Conservation (phyloP, 2,113 vertebrate species). For the Heterochromis multidens region DNA sequence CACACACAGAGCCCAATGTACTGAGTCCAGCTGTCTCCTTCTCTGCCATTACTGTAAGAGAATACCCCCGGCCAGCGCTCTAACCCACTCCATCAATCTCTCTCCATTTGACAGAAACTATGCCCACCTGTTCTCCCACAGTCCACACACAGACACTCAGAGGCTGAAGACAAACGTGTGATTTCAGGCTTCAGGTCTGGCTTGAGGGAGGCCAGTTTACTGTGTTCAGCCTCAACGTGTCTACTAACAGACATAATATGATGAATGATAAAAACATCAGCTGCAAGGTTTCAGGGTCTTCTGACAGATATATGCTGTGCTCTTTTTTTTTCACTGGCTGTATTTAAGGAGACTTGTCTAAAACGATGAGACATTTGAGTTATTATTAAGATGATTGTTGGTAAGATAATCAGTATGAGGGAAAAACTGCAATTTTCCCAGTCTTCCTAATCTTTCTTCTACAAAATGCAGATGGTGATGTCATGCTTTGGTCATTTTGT, state of each 20-base stretch:
- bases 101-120: slow-evolving; percentile 73
- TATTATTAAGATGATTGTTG: too few species aligned
- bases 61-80: slow-evolving; percentile 55
- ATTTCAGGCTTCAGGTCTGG: slow-evolving; percentile 35
- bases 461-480: too few species aligned
- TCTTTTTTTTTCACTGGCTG: neutral
- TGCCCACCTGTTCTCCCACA: slow-evolving; percentile 77
- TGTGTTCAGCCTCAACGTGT: neutral
- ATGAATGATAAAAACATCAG: neutral
- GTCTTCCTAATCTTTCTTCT: too few species aligned
- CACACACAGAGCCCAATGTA: slow-evolving; percentile 47
- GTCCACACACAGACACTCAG: slow-evolving; percentile 35
- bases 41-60: slow-evolving; percentile 64
- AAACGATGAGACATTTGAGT: too few species aligned
- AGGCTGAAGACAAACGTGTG: neutral
- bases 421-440: too few species aligned
- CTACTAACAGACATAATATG: neutral
- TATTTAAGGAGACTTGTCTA: too few species aligned
- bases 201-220: neutral
- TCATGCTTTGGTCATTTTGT: too few species aligned
- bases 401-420: too few species aligned
- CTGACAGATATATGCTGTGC: neutral
- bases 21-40: slow-evolving; percentile 62
- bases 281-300: neutral
- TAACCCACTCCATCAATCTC: slow-evolving; percentile 75